Conservation (phyloP, 2,113 vertebrate genomes). For the Sinocyclocheilus anshuiensis region DNA sequence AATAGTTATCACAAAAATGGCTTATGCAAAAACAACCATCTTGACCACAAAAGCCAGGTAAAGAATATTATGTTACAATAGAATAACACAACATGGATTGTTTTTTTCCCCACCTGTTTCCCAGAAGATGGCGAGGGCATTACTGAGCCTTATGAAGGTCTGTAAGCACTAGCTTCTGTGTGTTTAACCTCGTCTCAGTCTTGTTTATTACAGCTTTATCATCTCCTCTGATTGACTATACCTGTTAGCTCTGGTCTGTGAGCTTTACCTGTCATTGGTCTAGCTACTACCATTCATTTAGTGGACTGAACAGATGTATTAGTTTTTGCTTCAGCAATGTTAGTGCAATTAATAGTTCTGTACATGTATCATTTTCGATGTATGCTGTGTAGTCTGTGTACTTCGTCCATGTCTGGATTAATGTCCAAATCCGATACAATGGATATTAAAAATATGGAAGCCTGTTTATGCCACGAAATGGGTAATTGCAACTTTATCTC, state of each 20-base stretch:
- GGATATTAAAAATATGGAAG: too few species aligned
- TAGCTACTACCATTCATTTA: slow-evolving; percentile 9
- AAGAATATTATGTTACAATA: not conserved
- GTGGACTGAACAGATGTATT: not conserved
- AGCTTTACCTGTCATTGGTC: not conserved
- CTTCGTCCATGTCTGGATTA: not conserved
- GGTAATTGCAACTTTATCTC: too few species aligned
- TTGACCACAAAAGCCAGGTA: not conserved
- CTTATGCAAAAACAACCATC: not conserved
- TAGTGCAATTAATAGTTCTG: not conserved
- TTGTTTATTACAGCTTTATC: slow-evolving; percentile 22
- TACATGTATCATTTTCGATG: not conserved
- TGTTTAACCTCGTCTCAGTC: slow-evolving; percentile 23
- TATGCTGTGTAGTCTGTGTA: not conserved
- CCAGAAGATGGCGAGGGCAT: slow-evolving; percentile 86
- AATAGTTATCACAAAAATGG: not conserved
- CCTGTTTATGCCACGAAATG: too few species aligned
- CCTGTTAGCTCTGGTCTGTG: not conserved
- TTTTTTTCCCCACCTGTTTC: slow-evolving; percentile 73
- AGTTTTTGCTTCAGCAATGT: not conserved
- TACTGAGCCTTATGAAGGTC: slow-evolving; percentile 85
- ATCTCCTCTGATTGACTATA: slow-evolving; percentile 4
- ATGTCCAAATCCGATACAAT: not conserved
- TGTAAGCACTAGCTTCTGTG: slow-evolving; percentile 68
- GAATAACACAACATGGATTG: slow-evolving; percentile 65